A percentile compares a stretch with the other conserved stretches of the same genome.
phyloP scores from a whole-genome alignment of 2,113 vertebrate genomes.

The Camelus bactrianus region DNA sequence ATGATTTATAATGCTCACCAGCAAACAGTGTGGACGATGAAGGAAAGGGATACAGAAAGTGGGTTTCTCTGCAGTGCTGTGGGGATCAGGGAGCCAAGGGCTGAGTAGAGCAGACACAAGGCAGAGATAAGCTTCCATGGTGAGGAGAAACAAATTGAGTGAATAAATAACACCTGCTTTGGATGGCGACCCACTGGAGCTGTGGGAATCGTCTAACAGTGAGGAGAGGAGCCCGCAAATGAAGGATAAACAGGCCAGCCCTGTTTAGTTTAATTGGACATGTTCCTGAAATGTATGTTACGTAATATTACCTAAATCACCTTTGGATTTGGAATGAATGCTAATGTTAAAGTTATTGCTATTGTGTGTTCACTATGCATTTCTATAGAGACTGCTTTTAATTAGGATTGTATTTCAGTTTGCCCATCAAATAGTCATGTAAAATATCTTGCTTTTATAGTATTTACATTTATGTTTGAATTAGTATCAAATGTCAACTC shows the following conservation, averaged over 20 bases:
- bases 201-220: not conserved
- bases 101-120: not conserved
- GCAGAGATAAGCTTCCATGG: not conserved
- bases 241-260: not conserved
- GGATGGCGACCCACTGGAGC: not conserved
- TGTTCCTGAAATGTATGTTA: not conserved
- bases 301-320: conserved; percentile 47
- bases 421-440: not conserved
- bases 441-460: not conserved
- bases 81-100: not conserved
- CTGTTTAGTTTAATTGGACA: conserved; percentile 51
- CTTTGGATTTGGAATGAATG: conserved; percentile 28
- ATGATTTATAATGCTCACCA: conserved; percentile 33
- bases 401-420: conserved; percentile 27
- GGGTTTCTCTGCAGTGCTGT: not conserved
- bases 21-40: not conserved
- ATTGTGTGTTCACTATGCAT: not conserved
- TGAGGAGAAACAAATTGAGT: not conserved
- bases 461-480: conserved; percentile 34
- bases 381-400: conserved; percentile 19
- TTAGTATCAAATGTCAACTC: conserved; percentile 38
- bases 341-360: conserved; percentile 25
- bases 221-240: not conserved
- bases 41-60: not conserved
- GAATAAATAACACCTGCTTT: conserved; percentile 42